These are phyloP conservation scores for Spondyliosoma cantharus DNA, from an alignment of 2,797 vertebrate species.

Conservation along the genomic window DNA sequence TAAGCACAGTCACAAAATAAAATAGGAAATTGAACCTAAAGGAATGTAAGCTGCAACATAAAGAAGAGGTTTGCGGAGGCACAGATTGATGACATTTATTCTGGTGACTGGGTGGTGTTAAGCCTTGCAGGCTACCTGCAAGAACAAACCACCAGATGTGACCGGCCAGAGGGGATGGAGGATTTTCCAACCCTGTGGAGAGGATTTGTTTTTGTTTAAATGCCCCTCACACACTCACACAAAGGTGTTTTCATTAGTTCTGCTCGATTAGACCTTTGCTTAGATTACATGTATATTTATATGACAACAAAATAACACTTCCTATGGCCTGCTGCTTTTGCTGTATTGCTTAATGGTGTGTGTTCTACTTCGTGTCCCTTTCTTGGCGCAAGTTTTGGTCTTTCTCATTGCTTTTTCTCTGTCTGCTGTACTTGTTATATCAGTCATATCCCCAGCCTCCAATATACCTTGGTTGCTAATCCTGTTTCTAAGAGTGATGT, in stretches of 20 bases:
- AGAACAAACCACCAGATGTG: neutral
- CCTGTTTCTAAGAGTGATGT: no score
- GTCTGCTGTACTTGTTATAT: neutral
- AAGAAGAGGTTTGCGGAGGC: no score
- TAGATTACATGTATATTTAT: neutral
- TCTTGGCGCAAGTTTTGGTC: neutral
- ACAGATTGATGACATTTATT: no score
- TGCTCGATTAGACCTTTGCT: constrained; percentile 11
- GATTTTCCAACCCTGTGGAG: constrained; percentile 12
- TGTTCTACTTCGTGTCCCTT: neutral
- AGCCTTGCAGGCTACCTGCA: neutral
- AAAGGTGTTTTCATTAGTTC: constrained; percentile 7
- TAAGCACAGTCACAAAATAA: no score
- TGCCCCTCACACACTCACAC: neutral
- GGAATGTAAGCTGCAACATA: no score
- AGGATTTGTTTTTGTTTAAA: neutral
- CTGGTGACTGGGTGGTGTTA: no score
- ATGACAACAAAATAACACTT: neutral
- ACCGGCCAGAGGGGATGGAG: neutral
- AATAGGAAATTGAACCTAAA: no score
- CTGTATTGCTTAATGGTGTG: neutral
- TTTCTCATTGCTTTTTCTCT: neutral
- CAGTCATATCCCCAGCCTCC: no score
- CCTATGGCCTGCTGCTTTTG: neutral
- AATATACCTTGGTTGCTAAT: no score